Evolutionary conservation across 2,888 invertebrate species (phyloP).

Genomic region (Carpatolechia fugitivella): DNA sequence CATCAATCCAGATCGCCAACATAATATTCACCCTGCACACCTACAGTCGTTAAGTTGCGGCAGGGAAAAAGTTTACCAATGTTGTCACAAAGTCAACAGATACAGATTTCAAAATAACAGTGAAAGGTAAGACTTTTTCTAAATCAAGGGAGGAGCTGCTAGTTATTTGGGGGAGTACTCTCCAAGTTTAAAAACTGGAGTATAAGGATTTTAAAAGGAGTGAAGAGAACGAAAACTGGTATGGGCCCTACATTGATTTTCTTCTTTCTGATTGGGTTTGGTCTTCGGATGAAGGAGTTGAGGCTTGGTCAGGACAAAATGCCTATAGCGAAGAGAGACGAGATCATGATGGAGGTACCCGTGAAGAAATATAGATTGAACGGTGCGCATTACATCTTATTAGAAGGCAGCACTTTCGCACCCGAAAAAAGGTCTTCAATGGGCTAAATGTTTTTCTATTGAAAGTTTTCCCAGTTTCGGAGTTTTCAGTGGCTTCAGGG

Average conservation of each 20-base stretch:
- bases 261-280: constrained; percentile 2
- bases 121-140: neutral
- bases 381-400: constrained; percentile 3
- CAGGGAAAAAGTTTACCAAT: neutral
- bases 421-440: constrained; percentile 8
- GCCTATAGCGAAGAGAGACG: constrained; percentile 3
- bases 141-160: neutral
- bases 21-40: neutral
- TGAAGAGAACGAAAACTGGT: neutral
- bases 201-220: neutral
- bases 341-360: neutral
- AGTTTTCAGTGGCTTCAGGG: too few relatives aligned
- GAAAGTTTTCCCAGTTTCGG: too few relatives aligned
- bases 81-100: neutral
- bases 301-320: constrained; percentile 1
- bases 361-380: constrained; percentile 2
- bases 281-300: neutral
- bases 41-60: neutral
- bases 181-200: neutral
- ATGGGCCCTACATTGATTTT: constrained; percentile 7
- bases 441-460: too few relatives aligned
- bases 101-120: neutral
- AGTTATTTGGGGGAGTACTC: neutral
- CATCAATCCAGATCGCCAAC: too few relatives aligned
- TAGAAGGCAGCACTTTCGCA: constrained; percentile 4